Evolutionary conservation across 2,797 vertebrate species (phyloP).

Genomic region (Morus bassanus): DNA sequence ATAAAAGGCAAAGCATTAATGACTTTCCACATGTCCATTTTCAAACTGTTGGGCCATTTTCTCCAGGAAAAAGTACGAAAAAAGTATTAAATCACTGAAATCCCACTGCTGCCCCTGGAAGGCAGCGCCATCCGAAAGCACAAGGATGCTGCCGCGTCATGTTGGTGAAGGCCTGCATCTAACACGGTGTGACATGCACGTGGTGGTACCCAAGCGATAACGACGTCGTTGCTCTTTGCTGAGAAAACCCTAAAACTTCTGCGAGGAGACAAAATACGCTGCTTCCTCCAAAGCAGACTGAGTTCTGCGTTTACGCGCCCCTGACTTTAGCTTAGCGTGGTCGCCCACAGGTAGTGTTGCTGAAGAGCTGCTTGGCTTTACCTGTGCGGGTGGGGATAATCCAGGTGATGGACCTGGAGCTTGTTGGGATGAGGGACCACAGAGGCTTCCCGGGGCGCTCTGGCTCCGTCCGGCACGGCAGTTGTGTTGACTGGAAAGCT

Average conservation of each 20-base stretch:
- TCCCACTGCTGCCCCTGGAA: not conserved
- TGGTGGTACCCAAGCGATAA: not conserved
- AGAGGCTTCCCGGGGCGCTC: accelerated
- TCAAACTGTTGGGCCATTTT: not conserved
- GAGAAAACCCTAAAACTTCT: not conserved
- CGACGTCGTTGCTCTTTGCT: not conserved
- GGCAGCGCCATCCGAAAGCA: not conserved
- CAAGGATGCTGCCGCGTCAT: not conserved
- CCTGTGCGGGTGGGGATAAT: not conserved
- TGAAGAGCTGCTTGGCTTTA: not conserved
- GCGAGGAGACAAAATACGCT: accelerated
- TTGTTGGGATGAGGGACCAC: accelerated
- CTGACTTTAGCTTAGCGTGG: accelerated
- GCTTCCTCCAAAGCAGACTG: not conserved
- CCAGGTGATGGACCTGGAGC: not conserved
- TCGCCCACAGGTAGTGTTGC: not conserved
- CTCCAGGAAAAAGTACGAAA: not conserved
- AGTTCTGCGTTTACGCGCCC: not conserved
- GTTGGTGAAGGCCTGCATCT: no score
- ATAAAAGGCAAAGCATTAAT: not conserved
- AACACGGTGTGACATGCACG: accelerated
- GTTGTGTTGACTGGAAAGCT: not conserved
- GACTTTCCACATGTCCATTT: not conserved
- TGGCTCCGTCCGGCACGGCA: accelerated
- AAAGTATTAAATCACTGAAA: not conserved